These are phyloP conservation scores for Taurulus bubalis DNA, from an alignment of 2,113 vertebrate genomes.

Conservation along the genomic window DNA sequence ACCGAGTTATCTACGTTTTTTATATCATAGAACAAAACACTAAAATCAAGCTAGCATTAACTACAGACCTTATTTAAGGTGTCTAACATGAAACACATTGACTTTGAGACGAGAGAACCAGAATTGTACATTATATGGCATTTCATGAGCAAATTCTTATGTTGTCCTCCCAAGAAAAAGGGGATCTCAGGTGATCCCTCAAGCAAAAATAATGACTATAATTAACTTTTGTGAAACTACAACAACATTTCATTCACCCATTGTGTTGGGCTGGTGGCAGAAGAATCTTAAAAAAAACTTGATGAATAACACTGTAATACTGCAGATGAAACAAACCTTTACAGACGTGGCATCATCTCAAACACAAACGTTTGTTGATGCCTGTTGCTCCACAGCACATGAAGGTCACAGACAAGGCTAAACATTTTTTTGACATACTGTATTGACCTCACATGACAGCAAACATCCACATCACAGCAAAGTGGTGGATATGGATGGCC, in stretches of 20 bases:
- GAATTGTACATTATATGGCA: neutral
- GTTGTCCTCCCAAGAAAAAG: neutral
- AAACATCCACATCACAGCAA: conserved; percentile 27
- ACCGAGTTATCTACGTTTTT: neutral
- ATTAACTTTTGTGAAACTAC: no score
- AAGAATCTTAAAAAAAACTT: no score
- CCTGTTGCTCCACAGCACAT: neutral
- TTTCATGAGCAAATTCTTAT: neutral
- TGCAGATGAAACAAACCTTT: neutral
- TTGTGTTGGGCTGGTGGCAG: no score
- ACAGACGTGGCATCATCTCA: neutral
- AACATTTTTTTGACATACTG: conserved; percentile 19
- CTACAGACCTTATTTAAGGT: neutral
- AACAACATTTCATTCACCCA: no score
- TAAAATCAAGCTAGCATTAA: neutral
- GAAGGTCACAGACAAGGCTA: conserved; percentile 5
- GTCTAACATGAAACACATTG: neutral
- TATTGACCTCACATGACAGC: conserved; percentile 23
- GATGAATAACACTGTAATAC: no score
- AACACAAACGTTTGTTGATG: neutral
- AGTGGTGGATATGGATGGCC: conserved; percentile 11
- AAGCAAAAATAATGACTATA: no score
- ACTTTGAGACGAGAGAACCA: neutral
- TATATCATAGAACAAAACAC: no score
- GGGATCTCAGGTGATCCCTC: no score